Evolutionary conservation across 2,797 vertebrate genomes (phyloP).

Genomic region (Rhinichthys osculus): DNA sequence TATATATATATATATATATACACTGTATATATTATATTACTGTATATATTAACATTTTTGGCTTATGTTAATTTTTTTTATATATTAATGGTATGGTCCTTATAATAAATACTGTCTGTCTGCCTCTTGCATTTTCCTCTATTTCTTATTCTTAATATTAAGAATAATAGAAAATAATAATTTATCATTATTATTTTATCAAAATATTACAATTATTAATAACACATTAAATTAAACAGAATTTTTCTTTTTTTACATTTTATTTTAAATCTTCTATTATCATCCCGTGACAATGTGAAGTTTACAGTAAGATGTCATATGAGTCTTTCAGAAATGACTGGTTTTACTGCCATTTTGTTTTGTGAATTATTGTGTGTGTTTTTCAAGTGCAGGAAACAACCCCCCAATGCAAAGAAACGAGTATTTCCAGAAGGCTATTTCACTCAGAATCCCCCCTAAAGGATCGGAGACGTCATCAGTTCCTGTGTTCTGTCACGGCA

Average conservation of each 20-base stretch:
- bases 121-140: background rate
- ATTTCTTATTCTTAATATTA: background rate
- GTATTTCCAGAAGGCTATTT: background rate
- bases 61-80: too few relatives aligned
- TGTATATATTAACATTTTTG: too few relatives aligned
- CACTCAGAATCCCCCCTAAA: background rate
- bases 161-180: background rate
- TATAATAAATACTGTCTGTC: background rate
- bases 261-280: background rate
- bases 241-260: background rate
- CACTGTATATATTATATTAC: too few relatives aligned
- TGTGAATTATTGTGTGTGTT: background rate
- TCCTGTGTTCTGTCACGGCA: conserved; percentile 22
- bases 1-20: too few relatives aligned
- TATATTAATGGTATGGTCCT: too few relatives aligned
- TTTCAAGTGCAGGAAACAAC: background rate
- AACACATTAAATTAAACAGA: background rate
- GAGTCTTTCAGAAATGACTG: background rate
- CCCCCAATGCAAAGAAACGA: background rate
- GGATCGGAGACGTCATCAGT: conserved; percentile 1
- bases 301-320: background rate
- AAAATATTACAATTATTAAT: background rate
- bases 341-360: background rate
- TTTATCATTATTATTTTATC: background rate
- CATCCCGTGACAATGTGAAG: background rate